Percentiles rank a stretch among this genome's conserved stretches.
Evolutionary conservation across 1,140 invertebrate genomes (phyloP).

Genomic region (Hylaeus volcanicus): DNA sequence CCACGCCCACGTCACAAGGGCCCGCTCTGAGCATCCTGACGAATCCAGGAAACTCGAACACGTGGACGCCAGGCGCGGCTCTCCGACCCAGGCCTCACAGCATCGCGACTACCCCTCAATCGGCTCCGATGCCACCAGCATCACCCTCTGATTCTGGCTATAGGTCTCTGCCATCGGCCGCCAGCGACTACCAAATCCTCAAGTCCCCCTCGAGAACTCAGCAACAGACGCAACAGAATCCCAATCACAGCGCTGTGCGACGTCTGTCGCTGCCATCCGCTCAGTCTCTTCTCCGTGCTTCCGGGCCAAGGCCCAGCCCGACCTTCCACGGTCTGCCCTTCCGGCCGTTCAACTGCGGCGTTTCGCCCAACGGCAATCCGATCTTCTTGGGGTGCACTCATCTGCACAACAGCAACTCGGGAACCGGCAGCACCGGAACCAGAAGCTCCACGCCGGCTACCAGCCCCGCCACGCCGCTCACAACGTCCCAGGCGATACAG

Average conservation of each 20-base stretch:
- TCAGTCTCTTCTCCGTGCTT: constrained; percentile 73
- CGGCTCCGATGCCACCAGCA: constrained; percentile 62
- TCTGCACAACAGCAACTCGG: constrained; percentile 68
- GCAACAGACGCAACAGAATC: constrained; percentile 59
- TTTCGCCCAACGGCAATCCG: constrained; percentile 78
- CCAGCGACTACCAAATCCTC: constrained; percentile 84
- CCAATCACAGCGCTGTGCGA: constrained; percentile 66
- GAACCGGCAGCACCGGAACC: constrained; percentile 63
- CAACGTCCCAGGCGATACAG: constrained; percentile 84
- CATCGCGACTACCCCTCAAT: constrained; percentile 73
- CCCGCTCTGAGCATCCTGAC: constrained; percentile 65
- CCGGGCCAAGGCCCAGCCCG: constrained; percentile 82
- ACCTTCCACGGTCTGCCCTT: constrained; percentile 84
- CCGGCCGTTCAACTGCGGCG: constrained; percentile 78
- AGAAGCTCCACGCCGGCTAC: constrained; percentile 78
- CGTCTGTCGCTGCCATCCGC: constrained; percentile 77
- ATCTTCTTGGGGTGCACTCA: constrained; percentile 81
- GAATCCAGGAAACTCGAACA: constrained; percentile 72
- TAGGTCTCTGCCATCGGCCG: constrained; percentile 81
- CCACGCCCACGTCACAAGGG: constrained; percentile 75
- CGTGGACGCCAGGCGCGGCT: constrained; percentile 72
- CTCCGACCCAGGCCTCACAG: constrained; percentile 74
- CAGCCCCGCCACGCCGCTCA: constrained; percentile 81
- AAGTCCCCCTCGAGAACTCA: constrained; percentile 74
- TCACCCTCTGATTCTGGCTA: constrained; percentile 82